Evolutionary conservation across 2,888 invertebrate genomes (phyloP).

Genomic region (Rhaphigaster nebulosa): DNA sequence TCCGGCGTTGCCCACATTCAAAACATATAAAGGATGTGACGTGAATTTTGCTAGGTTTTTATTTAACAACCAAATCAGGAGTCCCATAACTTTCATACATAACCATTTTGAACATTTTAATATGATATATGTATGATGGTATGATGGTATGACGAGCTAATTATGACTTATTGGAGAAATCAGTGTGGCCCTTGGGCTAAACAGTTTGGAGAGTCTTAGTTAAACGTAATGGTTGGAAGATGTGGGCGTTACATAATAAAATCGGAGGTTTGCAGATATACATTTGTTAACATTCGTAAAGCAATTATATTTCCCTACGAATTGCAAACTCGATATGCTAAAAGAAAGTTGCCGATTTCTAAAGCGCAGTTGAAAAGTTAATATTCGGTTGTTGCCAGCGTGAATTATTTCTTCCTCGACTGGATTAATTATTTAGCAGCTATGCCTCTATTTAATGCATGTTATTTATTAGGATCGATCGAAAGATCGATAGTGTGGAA

Average conservation of each 20-base stretch:
- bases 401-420: not conserved
- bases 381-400: not conserved
- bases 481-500: not conserved
- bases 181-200: too few species aligned
- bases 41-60: too few species aligned
- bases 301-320: not conserved
- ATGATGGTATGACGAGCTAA: too few species aligned
- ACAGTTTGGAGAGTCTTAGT: not conserved
- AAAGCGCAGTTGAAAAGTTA: not conserved
- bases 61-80: too few species aligned
- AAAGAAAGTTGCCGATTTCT: not conserved
- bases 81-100: too few species aligned
- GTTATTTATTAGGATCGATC: not conserved
- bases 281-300: not conserved
- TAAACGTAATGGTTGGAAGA: not conserved
- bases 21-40: too few species aligned
- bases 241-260: not conserved
- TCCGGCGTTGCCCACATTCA: too few species aligned
- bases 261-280: not conserved
- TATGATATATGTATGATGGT: too few species aligned
- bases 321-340: not conserved
- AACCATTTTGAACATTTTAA: too few species aligned
- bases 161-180: too few species aligned
- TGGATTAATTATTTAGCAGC: slow-evolving; percentile 5
- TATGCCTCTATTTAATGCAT: not conserved